Base-by-base conservation (phyloP, 2,113 vertebrate genomes). In the Chloropsis cyanopogon region DNA sequence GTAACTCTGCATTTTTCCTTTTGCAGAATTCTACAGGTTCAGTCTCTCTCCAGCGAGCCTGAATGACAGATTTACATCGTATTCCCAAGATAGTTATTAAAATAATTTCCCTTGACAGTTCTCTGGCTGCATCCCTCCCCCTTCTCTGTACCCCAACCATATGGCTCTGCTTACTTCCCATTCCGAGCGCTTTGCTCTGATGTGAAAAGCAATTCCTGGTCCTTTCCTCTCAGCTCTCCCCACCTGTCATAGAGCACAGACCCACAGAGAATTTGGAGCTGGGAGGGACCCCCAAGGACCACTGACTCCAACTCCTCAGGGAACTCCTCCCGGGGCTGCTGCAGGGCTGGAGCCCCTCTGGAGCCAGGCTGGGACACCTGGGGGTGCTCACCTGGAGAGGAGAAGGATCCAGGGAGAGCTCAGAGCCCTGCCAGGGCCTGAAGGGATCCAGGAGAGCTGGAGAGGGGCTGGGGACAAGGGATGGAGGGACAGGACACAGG, bases 91-190 rank as follows among this genome's bases (percentile, higher is more conserved):
- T 4, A 94, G 92, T 73, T 88, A 95, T 88, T 92, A 86, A 92
- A 95, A 94, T 94, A 44, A 94, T 94, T 93, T 89, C 92, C 95
- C 65, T 82, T 92, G 87, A 81, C 93, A 95, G 93, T 84, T 93
- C 76, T 70, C 83, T 84, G 86, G 75, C 88, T 90, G 82, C 88
- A 76, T 79, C 95, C 68, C 88, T 92, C 79, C 82, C 81, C 78
- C 73, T 75, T 14, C 78, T 8, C 44, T 42, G 70, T 18, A 33
- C 79, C 66, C 57, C 82, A 63, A 2, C 88, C 77, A 50, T 47
- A 66, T 82, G 69, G 75, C 92, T 90, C 88, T 33, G 69, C 88
- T 90, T 21, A 16, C 69, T 85, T 31, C 35, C 53, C 75, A 33
- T 50, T 59, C 39, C 2, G 8, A 54, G 35, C 11, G 5, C 11